These are phyloP conservation scores for Podiceps cristatus DNA, from an alignment of 2,113 vertebrate species.

Conservation along the genomic window DNA sequence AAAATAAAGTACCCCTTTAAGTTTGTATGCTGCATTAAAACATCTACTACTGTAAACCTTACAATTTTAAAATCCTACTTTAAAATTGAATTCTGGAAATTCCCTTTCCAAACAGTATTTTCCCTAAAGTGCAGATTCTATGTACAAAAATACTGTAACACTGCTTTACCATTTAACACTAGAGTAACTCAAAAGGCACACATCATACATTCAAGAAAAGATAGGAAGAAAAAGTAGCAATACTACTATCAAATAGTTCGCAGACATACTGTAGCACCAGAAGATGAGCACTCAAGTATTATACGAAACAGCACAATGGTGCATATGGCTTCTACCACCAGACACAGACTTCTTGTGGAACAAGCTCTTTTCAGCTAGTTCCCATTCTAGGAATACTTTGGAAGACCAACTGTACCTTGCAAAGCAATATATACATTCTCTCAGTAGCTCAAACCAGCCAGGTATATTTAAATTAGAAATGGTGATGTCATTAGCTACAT, in stretches of 20 bases:
- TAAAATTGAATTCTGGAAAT: slow-evolving; percentile 62
- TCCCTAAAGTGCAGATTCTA: slow-evolving; percentile 87
- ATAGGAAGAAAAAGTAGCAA: slow-evolving; percentile 66
- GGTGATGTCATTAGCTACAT: slow-evolving; percentile 11
- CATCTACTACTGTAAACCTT: no score
- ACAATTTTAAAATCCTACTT: slow-evolving; percentile 57
- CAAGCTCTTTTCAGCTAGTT: slow-evolving; percentile 35
- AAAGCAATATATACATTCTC: slow-evolving; percentile 49
- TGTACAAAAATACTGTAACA: slow-evolving; percentile 87
- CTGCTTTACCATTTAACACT: slow-evolving; percentile 77
- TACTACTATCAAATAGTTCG: slow-evolving; percentile 48
- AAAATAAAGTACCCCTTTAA: slow-evolving; percentile 68
- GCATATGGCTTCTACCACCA: slow-evolving; percentile 75
- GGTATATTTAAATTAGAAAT: slow-evolving; percentile 3
- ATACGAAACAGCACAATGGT: slow-evolving; percentile 59
- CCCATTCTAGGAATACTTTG: slow-evolving; percentile 39
- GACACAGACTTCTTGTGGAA: slow-evolving; percentile 32
- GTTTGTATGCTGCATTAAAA: slow-evolving; percentile 63
- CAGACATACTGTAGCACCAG: slow-evolving; percentile 67
- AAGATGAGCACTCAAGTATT: slow-evolving; percentile 47
- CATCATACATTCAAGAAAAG: slow-evolving; percentile 76
- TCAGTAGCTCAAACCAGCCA: slow-evolving; percentile 4
- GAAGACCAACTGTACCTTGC: slow-evolving; percentile 71
- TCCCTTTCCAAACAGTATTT: slow-evolving; percentile 74
- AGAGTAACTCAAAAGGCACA: slow-evolving; percentile 88